These are phyloP conservation scores for Linurgus olivaceus DNA, from an alignment of 2,797 vertebrate genomes.

Conservation along the genomic window DNA sequence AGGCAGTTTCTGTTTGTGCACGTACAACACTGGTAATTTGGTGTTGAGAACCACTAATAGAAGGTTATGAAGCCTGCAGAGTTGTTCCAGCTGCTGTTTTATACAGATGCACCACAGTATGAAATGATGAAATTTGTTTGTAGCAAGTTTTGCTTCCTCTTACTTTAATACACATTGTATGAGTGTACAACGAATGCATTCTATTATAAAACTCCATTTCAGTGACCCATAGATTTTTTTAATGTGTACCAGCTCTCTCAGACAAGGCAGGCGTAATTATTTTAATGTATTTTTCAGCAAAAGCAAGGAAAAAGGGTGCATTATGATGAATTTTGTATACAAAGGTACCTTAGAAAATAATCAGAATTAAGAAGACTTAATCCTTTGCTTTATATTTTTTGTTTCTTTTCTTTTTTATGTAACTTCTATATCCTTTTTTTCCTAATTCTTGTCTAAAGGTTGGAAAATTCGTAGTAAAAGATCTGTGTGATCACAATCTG, in stretches of 20 bases:
- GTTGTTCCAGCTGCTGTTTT: not conserved
- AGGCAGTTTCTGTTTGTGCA: not conserved
- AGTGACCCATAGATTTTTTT: not conserved
- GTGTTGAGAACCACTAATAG: not conserved
- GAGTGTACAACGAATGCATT: not conserved
- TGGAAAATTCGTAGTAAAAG: not conserved
- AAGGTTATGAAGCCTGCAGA: not conserved
- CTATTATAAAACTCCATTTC: not conserved
- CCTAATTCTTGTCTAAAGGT: not conserved
- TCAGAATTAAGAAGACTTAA: not conserved
- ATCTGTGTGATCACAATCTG: not conserved
- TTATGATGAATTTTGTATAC: not conserved
- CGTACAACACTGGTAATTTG: rapidly evolving
- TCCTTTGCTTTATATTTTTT: not conserved
- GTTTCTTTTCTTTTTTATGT: not conserved
- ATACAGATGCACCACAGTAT: not conserved
- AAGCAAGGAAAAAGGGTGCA: not conserved
- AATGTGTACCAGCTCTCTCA: not conserved
- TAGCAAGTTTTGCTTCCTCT: not conserved
- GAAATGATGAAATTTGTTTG: not conserved
- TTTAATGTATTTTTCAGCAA: not conserved
- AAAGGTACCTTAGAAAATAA: not conserved
- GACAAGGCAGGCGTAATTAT: not conserved
- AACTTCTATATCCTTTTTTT: not conserved
- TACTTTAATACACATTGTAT: not conserved